Conservation (phyloP, 2,797 vertebrate genomes). For the Falco novaeseelandiae region DNA sequence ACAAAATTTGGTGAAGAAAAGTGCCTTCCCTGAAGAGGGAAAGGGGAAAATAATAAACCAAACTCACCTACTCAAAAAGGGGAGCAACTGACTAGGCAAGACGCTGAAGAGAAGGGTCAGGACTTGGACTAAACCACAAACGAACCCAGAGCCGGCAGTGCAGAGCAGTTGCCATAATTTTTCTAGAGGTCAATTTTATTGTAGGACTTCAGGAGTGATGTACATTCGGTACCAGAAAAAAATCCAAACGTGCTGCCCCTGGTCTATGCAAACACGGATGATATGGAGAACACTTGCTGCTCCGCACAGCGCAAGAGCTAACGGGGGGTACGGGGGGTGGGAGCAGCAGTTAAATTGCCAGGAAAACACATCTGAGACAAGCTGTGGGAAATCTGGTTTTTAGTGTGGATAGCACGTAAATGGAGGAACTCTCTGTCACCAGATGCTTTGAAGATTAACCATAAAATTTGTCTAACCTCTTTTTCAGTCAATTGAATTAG, state of each 20-base stretch:
- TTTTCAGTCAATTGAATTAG: slow-evolving; percentile 13
- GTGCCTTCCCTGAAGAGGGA: not conserved
- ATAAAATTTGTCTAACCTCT: slow-evolving; percentile 28
- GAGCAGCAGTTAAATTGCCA: not conserved
- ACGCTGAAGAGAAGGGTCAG: not conserved
- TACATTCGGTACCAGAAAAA: not conserved
- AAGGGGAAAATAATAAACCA: not conserved
- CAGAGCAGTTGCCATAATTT: not conserved
- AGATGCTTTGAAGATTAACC: slow-evolving; percentile 51
- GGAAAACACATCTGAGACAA: not conserved
- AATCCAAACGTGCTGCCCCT: not conserved
- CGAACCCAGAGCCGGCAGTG: not conserved
- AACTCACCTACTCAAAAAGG: not conserved
- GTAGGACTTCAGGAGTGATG: not conserved
- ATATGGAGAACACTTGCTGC: not conserved
- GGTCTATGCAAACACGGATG: not conserved
- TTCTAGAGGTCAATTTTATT: not conserved
- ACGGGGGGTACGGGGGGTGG: not conserved
- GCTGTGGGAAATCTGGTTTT: slow-evolving; percentile 5
- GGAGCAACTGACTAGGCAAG: not conserved
- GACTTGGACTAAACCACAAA: not conserved
- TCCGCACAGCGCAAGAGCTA: not conserved
- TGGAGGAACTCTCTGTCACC: not conserved
- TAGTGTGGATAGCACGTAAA: not conserved
- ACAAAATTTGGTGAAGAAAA: not conserved